Evolutionary conservation across 2,797 vertebrate species (phyloP), one percentile per base, ranked within the genome.

Genomic region (Sebastes cheni): DNA sequence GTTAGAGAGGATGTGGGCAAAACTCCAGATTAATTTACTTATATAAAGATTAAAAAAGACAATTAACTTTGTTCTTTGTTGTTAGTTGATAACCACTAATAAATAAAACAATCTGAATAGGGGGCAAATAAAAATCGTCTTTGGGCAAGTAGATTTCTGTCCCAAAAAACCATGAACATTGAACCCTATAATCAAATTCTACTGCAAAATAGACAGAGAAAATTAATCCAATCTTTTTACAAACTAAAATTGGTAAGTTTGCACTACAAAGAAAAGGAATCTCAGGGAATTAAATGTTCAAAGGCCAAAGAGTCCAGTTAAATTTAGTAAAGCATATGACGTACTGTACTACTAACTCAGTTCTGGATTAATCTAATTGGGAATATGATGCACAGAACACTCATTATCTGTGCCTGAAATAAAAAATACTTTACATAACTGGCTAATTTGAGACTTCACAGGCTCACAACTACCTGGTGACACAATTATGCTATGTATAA

Each of bases 361-460:
- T 75, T 84, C 66, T 30, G 16, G 16, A 64, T 62, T 68, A 27
- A 71, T 82, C 34, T 16, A 30, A 60, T 8, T 20, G n/a, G 66
- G 69, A 77, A 39, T 29, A 32, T 12, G 36, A 27, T 58, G 32
- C 65, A 78, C 12, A 23, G 78, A 32, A 27, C 65, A 34, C 16
- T 58, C 46, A 60, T 76, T 64, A 12, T 81, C 36, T 69, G 39
- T 18, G 34, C 10, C 29, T 64, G 58, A 60, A 54, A 75, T 39
- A 61, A 18, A 18, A 9, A 52, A 16, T 29, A 69, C 65, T 68
- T 61, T 69, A 61, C 52, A 79, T 83, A 56, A 80, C 9, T 20
- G 30, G 56, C 68, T 80, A 69, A 70, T 86, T 82, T 80, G 52
- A 58, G 68, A 54, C 69, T 65, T 32, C 46, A 42, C 14, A 59